Evolutionary conservation across 2,888 invertebrate species (phyloP).

Genomic region (Melanchra persicariae): DNA sequence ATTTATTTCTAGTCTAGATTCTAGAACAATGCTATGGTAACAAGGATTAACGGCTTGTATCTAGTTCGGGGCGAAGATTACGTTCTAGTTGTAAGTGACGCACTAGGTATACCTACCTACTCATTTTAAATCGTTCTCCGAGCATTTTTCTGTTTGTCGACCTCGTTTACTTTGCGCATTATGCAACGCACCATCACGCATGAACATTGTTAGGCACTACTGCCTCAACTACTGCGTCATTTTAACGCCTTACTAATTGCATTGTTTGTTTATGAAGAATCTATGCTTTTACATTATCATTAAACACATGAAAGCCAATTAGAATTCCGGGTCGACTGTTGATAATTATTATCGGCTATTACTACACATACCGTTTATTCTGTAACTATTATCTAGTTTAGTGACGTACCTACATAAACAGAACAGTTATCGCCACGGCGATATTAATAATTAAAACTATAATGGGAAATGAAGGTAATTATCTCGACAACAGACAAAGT

Average conservation of each 20-base stretch:
- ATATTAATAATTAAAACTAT: conserved; percentile 44
- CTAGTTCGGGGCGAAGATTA: conserved; percentile 51
- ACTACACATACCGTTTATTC: conserved; percentile 34
- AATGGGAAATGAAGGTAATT: conserved; percentile 47
- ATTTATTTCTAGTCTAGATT: conserved; percentile 35
- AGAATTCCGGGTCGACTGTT: conserved; percentile 41
- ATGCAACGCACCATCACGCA: conserved; percentile 62
- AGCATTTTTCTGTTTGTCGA: conserved; percentile 60
- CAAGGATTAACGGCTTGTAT: conserved; percentile 23
- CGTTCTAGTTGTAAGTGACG: conserved; percentile 60
- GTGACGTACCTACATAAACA: conserved; percentile 30
- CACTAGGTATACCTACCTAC: too few relatives aligned
- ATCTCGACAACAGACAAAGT: conserved; percentile 40
- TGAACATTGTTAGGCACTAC: conserved; percentile 31
- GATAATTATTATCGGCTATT: conserved; percentile 51
- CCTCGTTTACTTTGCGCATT: conserved; percentile 70
- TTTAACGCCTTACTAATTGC: conserved; percentile 60
- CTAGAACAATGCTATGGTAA: conserved; percentile 18
- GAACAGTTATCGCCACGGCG: conserved; percentile 36
- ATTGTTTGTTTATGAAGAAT: conserved; percentile 44
- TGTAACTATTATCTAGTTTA: conserved; percentile 28
- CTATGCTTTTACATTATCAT: conserved; percentile 41
- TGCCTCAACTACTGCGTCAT: conserved; percentile 51
- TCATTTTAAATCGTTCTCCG: conserved; percentile 63
- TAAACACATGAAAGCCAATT: conserved; percentile 42